phyloP scores from a whole-genome alignment of 2,888 invertebrate species.

The Gastracanthus pulcherrimus region DNA sequence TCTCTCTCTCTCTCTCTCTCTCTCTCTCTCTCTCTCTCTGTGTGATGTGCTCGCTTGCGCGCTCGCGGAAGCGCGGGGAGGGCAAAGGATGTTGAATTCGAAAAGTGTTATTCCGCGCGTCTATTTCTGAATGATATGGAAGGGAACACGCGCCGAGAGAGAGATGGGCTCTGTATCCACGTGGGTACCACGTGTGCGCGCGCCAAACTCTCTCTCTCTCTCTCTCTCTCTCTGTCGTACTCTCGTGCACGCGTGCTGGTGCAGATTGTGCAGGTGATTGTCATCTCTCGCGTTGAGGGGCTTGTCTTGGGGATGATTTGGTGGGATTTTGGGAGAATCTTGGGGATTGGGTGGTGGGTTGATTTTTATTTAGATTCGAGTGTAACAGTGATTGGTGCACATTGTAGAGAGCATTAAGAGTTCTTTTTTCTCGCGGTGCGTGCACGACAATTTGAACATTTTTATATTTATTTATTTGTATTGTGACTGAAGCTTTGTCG shows the following conservation, averaged over 20 bases:
- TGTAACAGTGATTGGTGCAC: too few species aligned
- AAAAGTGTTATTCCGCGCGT: slow-evolving; percentile 78
- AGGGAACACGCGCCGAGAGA: slow-evolving; percentile 77
- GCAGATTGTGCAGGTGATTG: not conserved
- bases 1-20: slow-evolving; percentile 7
- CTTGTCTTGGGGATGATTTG: too few species aligned
- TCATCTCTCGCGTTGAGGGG: not conserved
- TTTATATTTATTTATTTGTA: too few species aligned
- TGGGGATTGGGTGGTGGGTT: too few species aligned
- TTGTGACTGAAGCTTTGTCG: too few species aligned
- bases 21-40: not conserved
- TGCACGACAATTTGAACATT: too few species aligned
- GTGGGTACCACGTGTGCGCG: slow-evolving; percentile 76
- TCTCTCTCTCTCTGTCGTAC: slow-evolving; percentile 32
- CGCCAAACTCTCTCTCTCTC: slow-evolving; percentile 59
- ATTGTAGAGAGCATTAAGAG: too few species aligned
- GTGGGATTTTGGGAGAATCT: too few species aligned
- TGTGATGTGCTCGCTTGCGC: not conserved
- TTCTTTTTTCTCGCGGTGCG: too few species aligned
- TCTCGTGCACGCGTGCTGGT: not conserved
- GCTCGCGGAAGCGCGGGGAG: not conserved
- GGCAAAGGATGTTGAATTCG: slow-evolving; percentile 76
- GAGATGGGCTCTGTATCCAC: too few species aligned
- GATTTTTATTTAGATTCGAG: too few species aligned
- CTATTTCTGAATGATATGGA: slow-evolving; percentile 78